Percentiles rank a stretch among this genome's conserved stretches.
Evolutionary conservation across 1,140 invertebrate genomes (phyloP).

Genomic region (Drosophila melanica): DNA sequence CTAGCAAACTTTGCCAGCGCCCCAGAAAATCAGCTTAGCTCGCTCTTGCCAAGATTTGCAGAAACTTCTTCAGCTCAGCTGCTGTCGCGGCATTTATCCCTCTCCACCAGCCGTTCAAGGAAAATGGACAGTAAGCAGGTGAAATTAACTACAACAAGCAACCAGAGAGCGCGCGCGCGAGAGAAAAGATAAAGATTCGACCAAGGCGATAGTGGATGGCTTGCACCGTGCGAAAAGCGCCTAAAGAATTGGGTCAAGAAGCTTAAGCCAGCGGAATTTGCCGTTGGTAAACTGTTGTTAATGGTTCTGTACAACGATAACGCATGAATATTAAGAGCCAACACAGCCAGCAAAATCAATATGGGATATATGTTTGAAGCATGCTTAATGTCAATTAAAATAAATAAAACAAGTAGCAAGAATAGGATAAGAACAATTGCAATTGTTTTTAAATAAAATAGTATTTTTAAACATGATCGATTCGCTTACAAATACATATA

Average conservation of each 20-base stretch:
- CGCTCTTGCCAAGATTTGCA: slow-evolving; percentile 48
- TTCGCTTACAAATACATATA: too few relatives aligned
- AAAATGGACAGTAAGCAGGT: slow-evolving; percentile 75
- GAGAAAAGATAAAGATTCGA: background rate
- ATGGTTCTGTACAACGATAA: background rate
- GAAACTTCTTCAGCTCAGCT: slow-evolving; percentile 44
- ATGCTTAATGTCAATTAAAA: too few relatives aligned
- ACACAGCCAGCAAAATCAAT: slow-evolving; percentile 7
- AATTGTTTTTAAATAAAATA: too few relatives aligned
- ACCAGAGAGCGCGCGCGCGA: background rate
- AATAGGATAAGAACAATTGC: too few relatives aligned
- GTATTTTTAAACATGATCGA: too few relatives aligned
- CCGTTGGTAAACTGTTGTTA: slow-evolving; percentile 12
- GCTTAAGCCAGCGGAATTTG: slow-evolving; percentile 30
- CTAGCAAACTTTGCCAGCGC: slow-evolving; percentile 30
- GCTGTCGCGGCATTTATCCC: slow-evolving; percentile 68
- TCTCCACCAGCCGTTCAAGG: slow-evolving; percentile 12
- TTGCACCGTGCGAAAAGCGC: slow-evolving; percentile 34
- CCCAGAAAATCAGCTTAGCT: slow-evolving; percentile 48
- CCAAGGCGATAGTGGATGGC: slow-evolving; percentile 9
- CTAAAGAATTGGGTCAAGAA: slow-evolving; percentile 35
- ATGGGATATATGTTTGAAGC: background rate
- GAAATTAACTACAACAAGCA: slow-evolving; percentile 73
- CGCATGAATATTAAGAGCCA: background rate
- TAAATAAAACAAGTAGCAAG: too few relatives aligned